These are phyloP conservation scores for Coenobita brevimanus DNA, from an alignment of 1,140 invertebrate genomes.

Conservation along the genomic window DNA sequence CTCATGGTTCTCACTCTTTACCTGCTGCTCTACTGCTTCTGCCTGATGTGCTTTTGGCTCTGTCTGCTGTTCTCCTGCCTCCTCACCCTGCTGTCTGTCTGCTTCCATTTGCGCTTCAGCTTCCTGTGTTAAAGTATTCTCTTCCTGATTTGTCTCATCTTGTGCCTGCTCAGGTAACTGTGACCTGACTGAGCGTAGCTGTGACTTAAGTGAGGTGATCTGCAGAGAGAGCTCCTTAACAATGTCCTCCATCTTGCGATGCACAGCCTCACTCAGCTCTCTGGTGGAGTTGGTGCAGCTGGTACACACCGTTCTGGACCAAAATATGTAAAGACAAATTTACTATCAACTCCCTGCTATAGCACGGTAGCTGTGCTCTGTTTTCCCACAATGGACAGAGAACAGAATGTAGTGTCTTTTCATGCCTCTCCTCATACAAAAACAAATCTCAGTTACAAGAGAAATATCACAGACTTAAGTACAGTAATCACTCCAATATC, in stretches of 20 bases:
- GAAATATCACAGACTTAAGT: no score
- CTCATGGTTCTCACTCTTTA: not conserved
- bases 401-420: no score
- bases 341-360: no score
- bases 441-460: no score
- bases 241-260: conserved; percentile 53
- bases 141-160: not conserved
- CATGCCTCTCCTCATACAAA: no score
- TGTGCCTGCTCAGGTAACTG: not conserved
- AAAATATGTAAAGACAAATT: no score
- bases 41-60: not conserved
- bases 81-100: not conserved
- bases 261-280: conserved; percentile 35
- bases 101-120: not conserved
- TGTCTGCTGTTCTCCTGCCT: not conserved
- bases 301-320: not conserved
- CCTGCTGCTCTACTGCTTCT: not conserved
- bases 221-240: conserved; percentile 26
- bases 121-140: not conserved
- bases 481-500: no score
- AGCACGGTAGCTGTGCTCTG: no score
- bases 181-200: conserved; percentile 12
- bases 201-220: conserved; percentile 34
- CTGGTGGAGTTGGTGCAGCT: conserved; percentile 39
- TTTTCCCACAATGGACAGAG: no score